Conservation (phyloP, 2,113 vertebrate species). For the Notechis scutatus region DNA sequence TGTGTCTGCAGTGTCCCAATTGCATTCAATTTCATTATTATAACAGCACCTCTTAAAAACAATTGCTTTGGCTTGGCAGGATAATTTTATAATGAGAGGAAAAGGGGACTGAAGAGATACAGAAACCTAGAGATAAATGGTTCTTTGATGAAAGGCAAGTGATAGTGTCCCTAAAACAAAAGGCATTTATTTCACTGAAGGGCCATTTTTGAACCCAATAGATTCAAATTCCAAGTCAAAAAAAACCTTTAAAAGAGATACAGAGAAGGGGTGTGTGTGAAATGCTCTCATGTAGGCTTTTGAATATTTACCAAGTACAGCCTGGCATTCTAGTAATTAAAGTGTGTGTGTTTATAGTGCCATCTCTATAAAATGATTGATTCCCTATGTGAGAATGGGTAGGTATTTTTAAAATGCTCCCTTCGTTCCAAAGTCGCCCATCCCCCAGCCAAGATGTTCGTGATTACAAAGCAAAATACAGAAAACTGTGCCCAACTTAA, state of each 20-base stretch:
- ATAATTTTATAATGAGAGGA: conserved; percentile 17
- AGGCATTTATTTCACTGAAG: conserved; percentile 2
- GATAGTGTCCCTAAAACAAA: not conserved
- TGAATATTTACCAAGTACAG: not conserved
- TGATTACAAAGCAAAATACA: conserved; percentile 62
- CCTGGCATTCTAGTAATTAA: conserved; percentile 18
- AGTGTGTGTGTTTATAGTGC: not conserved
- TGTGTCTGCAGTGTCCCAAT: conserved; percentile 52
- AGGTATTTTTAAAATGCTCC: conserved; percentile 6
- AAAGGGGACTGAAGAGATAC: not conserved
- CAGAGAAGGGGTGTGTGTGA: not conserved
- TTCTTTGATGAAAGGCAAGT: not conserved
- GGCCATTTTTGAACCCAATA: not conserved
- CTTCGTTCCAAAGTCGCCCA: not conserved
- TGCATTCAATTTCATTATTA: conserved; percentile 44
- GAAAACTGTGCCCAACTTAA: conserved; percentile 69
- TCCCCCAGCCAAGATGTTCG: conserved; percentile 36
- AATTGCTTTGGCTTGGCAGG: conserved; percentile 44
- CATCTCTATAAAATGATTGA: conserved; percentile 22
- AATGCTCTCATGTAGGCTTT: not conserved
- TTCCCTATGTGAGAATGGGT: conserved; percentile 35
- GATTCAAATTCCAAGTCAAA: not conserved
- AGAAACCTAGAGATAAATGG: conserved; percentile 32
- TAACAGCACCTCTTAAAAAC: conserved; percentile 58
- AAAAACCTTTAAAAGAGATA: not conserved